Evolutionary conservation across 2,888 invertebrate species (phyloP), one percentile per base, ranked within the genome.

Genomic region (Phorcus lineatus): DNA sequence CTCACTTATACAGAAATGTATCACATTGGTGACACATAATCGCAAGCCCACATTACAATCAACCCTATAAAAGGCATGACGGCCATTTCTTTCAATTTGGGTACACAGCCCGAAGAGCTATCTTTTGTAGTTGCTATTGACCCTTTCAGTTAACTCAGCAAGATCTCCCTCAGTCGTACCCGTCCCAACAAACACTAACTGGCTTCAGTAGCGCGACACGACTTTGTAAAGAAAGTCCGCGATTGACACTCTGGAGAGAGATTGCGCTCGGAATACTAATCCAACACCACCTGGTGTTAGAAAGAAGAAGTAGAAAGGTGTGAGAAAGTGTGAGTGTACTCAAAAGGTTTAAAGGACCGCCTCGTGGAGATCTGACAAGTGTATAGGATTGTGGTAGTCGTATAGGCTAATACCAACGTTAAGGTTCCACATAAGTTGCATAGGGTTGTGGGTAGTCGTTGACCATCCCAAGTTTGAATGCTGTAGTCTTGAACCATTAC

Each of bases 261-360:
- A 40, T 19, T 31, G 70, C 62, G 28, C 24, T 24, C 31, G 28
- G 70, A 70, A 70, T 70, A 40, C 70, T 36, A 70, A 40, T 36
- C 70, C 70, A n/a, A 19, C 70, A 36, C 70, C 70, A 70, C 70
- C 70, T 70, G 70, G 70, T 70, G 31, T 2, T 22, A 70, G 70
- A 36, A 31, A 70, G 36, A 62, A 17, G 62, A 17, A 24, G 16
- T 16, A 62, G 28, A 19, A 36, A 70, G 70, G 70, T 70, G 70
- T 70, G 70, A 70, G 40, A 40, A 70, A 70, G n/a, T 19, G 19
- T 70, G 70, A 36, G 19, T 36, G 40, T 36, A 36, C 19, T 70
- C 40, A 70, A 70, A 70, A 36, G 70, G 11, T 70, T 70, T 70
- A 19, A 70, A 40, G 19, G 70, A 40, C 70, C 36, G 40, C 36